Base-by-base conservation (phyloP, 2,888 invertebrate genomes). In the Caenorhabditis virilis region DNA sequence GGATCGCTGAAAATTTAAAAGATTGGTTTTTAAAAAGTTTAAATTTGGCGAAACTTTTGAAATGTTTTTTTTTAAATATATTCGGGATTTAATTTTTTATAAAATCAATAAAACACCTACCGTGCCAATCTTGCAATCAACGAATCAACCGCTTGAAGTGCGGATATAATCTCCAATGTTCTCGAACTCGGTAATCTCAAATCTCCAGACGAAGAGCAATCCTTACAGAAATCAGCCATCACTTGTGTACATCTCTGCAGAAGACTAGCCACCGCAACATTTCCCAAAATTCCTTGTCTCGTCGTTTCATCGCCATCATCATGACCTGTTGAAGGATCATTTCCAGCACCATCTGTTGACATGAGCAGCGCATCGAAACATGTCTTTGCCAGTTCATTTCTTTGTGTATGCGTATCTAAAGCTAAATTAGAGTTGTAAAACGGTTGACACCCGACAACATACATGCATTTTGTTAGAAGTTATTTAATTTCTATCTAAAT, bases 361-460 rank as follows among this genome's bases (percentile, higher is more conserved):
- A 80, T 76, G 26, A 83, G 73, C 33, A 83, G 74, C 15, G 83
- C 81, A 43, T 82, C 82, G 67, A 83, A 83, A 62, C 83, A 81
- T 16, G 78, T 76, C 27, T 76, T 68, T 7, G 81, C 79, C 33
- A 83, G 66, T 42, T 85, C 85, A 4, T 85, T 83, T 59, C 87
- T 85, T 63, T 80, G 78, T 26, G 72, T 67, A 51, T 75, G 77
- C 30, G 78, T 66, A 67, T 81, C 82, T 79, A 76, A 82, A 78
- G 81, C 81, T 80, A 69, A 74, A 81, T 38, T 56, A n/a, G n/a
- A n/a, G n/a, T n/a, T n/a, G n/a, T n/a, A n/a, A n/a, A n/a, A n/a
- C n/a, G n/a, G n/a, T n/a, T n/a, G n/a, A n/a, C n/a, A n/a, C n/a
- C n/a, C n/a, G n/a, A n/a, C n/a, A n/a, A n/a, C n/a, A n/a, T n/a